Evolutionary conservation across 2,888 invertebrate species (phyloP).

Genomic region (Dicycla oo): DNA sequence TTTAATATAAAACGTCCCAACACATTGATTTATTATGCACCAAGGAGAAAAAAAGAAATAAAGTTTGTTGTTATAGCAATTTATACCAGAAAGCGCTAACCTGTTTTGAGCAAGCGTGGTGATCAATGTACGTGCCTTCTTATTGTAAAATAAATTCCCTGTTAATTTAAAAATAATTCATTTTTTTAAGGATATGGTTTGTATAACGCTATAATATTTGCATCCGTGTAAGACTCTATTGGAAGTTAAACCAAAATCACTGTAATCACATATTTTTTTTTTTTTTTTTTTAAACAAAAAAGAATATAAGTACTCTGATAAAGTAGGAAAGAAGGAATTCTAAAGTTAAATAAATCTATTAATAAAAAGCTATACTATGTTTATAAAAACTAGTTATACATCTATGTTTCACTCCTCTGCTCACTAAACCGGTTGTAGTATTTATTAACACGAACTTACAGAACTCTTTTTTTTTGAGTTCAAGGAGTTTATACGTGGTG

Average conservation of each 20-base stretch:
- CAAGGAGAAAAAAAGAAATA: not conserved
- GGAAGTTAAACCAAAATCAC: conserved; percentile 2
- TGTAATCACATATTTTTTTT: too few species aligned
- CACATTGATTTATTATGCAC: not conserved
- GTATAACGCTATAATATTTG: not conserved
- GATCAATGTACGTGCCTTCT: not conserved
- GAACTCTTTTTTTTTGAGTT: not conserved
- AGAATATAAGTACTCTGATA: not conserved
- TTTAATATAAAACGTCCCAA: not conserved
- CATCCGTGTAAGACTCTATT: not conserved
- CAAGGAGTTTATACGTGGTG: not conserved
- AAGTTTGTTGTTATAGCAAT: not conserved
- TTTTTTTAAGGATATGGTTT: not conserved
- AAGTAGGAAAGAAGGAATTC: conserved; percentile 1
- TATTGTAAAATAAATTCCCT: not conserved
- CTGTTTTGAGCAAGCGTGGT: not conserved
- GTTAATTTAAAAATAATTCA: not conserved
- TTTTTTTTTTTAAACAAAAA: too few species aligned
- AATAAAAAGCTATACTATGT: conserved; percentile 31
- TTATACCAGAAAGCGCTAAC: not conserved
- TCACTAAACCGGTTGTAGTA: not conserved
- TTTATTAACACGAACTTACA: not conserved
- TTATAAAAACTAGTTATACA: conserved; percentile 15
- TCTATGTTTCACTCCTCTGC: conserved; percentile 14
- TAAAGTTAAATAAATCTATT: conserved; percentile 46